Evolutionary conservation across 2,113 vertebrate species (phyloP).

Genomic region (Galemys pyrenaicus): DNA sequence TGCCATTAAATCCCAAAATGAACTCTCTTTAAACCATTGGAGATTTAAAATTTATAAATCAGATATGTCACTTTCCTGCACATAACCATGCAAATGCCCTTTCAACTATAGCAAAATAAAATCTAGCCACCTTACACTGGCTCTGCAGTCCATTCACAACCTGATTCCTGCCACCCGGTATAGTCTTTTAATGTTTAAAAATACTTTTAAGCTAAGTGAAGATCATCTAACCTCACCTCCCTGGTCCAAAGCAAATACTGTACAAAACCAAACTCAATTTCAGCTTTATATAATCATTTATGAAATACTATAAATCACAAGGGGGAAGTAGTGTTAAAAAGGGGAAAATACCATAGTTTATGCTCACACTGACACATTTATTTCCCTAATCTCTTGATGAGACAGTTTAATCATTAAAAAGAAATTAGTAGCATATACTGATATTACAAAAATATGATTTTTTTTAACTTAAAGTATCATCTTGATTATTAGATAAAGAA

Average conservation of each 20-base stretch:
- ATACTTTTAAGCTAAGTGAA: not conserved
- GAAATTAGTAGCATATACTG: slow-evolving; percentile 29
- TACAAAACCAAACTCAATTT: slow-evolving; percentile 7
- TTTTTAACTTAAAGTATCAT: slow-evolving; percentile 73
- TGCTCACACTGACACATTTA: not conserved
- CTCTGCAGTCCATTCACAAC: not conserved
- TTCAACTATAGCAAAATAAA: not conserved
- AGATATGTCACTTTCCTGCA: not conserved
- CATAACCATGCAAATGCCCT: not conserved
- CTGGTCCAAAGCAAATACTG: not conserved
- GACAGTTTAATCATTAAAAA: slow-evolving; percentile 53
- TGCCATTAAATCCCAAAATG: slow-evolving; percentile 7
- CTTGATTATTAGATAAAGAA: slow-evolving; percentile 72
- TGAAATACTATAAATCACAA: not conserved
- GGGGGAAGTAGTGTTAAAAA: not conserved
- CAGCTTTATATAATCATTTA: not conserved
- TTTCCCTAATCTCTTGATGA: slow-evolving; percentile 51
- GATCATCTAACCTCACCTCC: not conserved
- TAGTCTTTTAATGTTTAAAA: not conserved
- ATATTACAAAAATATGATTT: slow-evolving; percentile 64
- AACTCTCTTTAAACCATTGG: slow-evolving; percentile 33
- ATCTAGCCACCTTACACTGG: not conserved
- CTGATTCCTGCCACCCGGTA: not conserved
- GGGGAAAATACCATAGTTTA: not conserved
- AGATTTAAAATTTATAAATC: slow-evolving; percentile 50